These are phyloP conservation scores for Glandiceps talaboti DNA, from an alignment of 53 echinoderm and acorn worm species.

Conservation along the genomic window DNA sequence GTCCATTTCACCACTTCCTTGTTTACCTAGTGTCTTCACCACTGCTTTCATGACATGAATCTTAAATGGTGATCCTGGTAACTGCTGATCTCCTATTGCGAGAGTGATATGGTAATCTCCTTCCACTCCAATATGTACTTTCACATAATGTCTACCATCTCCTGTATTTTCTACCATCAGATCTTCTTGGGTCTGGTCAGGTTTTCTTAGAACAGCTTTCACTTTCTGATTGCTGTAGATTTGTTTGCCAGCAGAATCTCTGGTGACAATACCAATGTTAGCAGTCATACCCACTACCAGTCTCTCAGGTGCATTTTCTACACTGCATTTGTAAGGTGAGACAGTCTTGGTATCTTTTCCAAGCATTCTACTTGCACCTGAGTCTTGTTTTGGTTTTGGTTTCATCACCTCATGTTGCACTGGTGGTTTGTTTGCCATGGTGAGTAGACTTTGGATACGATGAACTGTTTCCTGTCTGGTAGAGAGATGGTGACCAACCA, in stretches of 20 bases:
- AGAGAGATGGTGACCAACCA: not conserved
- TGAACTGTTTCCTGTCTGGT: not conserved
- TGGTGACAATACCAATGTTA: not conserved
- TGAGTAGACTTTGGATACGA: not conserved
- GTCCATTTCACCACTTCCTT: conserved; percentile 57
- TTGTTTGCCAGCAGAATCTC: not conserved
- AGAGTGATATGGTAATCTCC: not conserved
- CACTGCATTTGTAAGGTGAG: not conserved
- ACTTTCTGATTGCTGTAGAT: not conserved
- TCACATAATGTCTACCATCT: not conserved
- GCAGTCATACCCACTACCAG: not conserved
- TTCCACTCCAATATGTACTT: not conserved
- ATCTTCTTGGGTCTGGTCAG: not conserved
- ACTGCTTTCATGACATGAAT: not conserved
- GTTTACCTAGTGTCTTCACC: conserved; percentile 32
- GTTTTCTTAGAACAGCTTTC: not conserved
- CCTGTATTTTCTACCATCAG: not conserved
- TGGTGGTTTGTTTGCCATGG: not conserved
- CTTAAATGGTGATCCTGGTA: not conserved
- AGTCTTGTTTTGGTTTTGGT: not conserved
- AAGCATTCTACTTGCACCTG: no score
- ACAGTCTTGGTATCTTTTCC: not conserved
- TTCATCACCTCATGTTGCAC: not conserved
- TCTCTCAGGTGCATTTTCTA: not conserved
- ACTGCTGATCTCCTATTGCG: not conserved